Evolutionary conservation across 2,888 invertebrate species (phyloP).

Genomic region (Drosophila aldrichi): DNA sequence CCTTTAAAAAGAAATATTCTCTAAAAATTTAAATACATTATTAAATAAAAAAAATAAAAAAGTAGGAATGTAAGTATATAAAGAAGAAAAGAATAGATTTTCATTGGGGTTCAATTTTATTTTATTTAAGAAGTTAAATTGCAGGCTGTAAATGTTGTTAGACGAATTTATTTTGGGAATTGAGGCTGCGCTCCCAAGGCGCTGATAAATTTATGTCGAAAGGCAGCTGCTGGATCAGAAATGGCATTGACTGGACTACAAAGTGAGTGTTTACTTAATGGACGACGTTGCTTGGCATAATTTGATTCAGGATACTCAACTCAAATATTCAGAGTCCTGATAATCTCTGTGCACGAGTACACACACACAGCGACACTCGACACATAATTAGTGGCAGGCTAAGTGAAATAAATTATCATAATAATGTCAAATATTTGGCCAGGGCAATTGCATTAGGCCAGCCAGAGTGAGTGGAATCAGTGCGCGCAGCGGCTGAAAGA

Average conservation of each 20-base stretch:
- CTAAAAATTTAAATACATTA: neutral
- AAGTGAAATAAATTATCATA: slow-evolving; percentile 72
- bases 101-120: neutral
- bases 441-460: slow-evolving; percentile 44
- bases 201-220: slow-evolving; percentile 54
- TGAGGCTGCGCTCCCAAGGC: slow-evolving; percentile 15
- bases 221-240: slow-evolving; percentile 35
- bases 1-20: neutral
- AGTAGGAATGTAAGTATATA: no score
- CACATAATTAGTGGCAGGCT: slow-evolving; percentile 55
- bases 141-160: neutral
- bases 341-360: slow-evolving; percentile 18
- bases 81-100: neutral
- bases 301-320: slow-evolving; percentile 49
- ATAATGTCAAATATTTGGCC: slow-evolving; percentile 60
- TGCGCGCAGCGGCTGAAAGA: slow-evolving; percentile 36
- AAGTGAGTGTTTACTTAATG: slow-evolving; percentile 17
- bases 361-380: neutral
- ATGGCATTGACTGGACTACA: slow-evolving; percentile 7
- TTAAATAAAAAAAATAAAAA: neutral
- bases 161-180: slow-evolving; percentile 11
- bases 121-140: neutral
- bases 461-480: slow-evolving; percentile 21
- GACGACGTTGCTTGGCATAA: slow-evolving; percentile 60
- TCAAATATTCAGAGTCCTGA: slow-evolving; percentile 45